Conservation (phyloP, 2,888 invertebrate genomes). For the Lutraria lutraria region DNA sequence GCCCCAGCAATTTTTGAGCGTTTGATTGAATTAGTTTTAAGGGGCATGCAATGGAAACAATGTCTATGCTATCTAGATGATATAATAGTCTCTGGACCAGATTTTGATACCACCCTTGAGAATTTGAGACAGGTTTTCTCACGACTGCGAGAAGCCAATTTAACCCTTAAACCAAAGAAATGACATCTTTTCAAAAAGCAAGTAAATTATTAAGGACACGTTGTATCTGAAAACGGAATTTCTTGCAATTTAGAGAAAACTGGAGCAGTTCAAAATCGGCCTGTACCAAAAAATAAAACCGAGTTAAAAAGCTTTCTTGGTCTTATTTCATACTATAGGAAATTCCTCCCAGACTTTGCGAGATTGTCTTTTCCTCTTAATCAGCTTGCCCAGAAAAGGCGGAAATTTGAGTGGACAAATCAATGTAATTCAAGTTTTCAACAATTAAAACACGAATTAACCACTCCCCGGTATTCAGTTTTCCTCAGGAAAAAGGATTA, state of each 20-base stretch:
- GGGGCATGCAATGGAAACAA: constrained; percentile 44
- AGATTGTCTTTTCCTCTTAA: constrained; percentile 41
- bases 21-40: constrained; percentile 42
- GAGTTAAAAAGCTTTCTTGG: constrained; percentile 58
- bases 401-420: constrained; percentile 2
- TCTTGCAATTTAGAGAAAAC: constrained; percentile 47
- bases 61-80: constrained; percentile 54
- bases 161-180: constrained; percentile 46
- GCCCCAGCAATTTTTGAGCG: constrained; percentile 52
- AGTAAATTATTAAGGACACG: constrained; percentile 42
- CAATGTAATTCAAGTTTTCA: constrained; percentile 23
- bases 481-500: neutral
- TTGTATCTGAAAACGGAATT: constrained; percentile 49
- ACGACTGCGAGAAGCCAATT: constrained; percentile 33
- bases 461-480: neutral
- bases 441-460: neutral
- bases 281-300: constrained; percentile 43
- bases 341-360: constrained; percentile 49
- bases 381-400: constrained; percentile 20
- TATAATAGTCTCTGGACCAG: constrained; percentile 25
- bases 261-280: constrained; percentile 42
- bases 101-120: constrained; percentile 29
- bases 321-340: constrained; percentile 54
- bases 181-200: constrained; percentile 52
- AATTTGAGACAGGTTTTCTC: constrained; percentile 17